Evolutionary conservation across 2,113 vertebrate genomes (phyloP), one percentile per base, ranked within the genome.

Genomic region (Hippocampus guttulatus): DNA sequence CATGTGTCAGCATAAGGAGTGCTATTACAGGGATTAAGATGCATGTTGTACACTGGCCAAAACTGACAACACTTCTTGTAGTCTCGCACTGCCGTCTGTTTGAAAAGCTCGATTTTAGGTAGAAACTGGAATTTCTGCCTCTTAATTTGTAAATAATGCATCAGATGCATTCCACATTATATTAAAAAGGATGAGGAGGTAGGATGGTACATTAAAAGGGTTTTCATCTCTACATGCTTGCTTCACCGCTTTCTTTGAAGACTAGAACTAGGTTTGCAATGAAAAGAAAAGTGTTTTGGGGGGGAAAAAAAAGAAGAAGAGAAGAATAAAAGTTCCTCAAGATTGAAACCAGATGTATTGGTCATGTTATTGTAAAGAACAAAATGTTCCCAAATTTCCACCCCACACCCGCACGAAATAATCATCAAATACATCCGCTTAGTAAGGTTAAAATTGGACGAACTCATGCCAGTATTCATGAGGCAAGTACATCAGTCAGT

Each of bases 1-100:
- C 85, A 86, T 81, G 83, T 90, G 88, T 87, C 90, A 89, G 81
- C 90, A 88, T 88, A 84, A 86, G 85, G 86, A 88, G 87, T 87
- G 87, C 90, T 90, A 87, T 88, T 81, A 86, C 83, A 87, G 82
- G 76, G 81, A 87, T 86, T 81, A 79, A 81, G 85, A 88, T 88
- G 82, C 81, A 74, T 88, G 90, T 88, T 83, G 81, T 85, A 88
- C 87, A 84, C 76, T 75, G 77, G 79, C 75, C 78, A 73, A 80
- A 88, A 84, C 87, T 88, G 91, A 90, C 90, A 91, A 90, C 89
- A 87, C 85, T 82, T 82, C 86, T 90, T 88, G 85, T 88, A 78
- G 77, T 73, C 66, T 71, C 73, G 49, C 84, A 79, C 79, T 49
- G 61, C 79, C 69, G 75, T 76, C 86, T 81, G 75, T 81, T 73